phyloP scores from a whole-genome alignment of 2,888 invertebrate genomes.

The Leptodirus hochenwartii region DNA sequence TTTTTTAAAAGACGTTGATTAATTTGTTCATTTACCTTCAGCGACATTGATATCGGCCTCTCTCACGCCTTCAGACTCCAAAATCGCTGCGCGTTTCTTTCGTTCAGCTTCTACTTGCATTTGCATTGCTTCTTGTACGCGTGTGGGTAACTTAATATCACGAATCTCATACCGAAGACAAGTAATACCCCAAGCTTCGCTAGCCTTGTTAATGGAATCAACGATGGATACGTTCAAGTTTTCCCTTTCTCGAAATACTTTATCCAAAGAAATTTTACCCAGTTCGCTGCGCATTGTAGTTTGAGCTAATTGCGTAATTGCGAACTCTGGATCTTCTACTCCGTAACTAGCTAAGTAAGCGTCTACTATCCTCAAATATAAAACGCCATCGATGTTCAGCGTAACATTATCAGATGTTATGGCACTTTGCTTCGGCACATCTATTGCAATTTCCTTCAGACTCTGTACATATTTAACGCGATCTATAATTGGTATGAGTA shows the following conservation, averaged over 20 bases:
- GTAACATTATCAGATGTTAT: slow-evolving; percentile 97
- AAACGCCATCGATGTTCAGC: slow-evolving; percentile 88
- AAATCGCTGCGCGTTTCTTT: slow-evolving; percentile 85
- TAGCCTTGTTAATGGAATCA: slow-evolving; percentile 92
- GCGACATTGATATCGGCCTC: slow-evolving; percentile 94
- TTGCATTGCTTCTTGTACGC: slow-evolving; percentile 98
- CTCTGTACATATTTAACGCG: slow-evolving; percentile 94
- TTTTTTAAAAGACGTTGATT: too few relatives aligned
- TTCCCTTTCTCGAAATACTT: slow-evolving; percentile 92
- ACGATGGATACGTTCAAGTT: slow-evolving; percentile 89
- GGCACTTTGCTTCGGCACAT: slow-evolving; percentile 96
- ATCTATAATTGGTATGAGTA: slow-evolving; percentile 82
- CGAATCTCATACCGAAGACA: slow-evolving; percentile 92
- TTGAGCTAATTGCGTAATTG: slow-evolving; percentile 95
- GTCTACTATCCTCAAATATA: slow-evolving; percentile 85
- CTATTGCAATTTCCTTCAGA: slow-evolving; percentile 97
- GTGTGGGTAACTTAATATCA: slow-evolving; percentile 72
- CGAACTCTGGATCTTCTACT: slow-evolving; percentile 98
- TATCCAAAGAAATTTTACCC: slow-evolving; percentile 92
- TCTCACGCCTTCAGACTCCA: slow-evolving; percentile 90
- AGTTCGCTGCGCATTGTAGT: slow-evolving; percentile 99
- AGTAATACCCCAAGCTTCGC: slow-evolving; percentile 94
- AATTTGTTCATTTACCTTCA: too few relatives aligned
- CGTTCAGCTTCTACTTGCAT: slow-evolving; percentile 99
- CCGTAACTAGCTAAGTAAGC: slow-evolving; percentile 93